Evolutionary conservation across 2,888 invertebrate genomes (phyloP), one percentile per base, ranked within the genome.

Genomic region (Macrophya annulata): DNA sequence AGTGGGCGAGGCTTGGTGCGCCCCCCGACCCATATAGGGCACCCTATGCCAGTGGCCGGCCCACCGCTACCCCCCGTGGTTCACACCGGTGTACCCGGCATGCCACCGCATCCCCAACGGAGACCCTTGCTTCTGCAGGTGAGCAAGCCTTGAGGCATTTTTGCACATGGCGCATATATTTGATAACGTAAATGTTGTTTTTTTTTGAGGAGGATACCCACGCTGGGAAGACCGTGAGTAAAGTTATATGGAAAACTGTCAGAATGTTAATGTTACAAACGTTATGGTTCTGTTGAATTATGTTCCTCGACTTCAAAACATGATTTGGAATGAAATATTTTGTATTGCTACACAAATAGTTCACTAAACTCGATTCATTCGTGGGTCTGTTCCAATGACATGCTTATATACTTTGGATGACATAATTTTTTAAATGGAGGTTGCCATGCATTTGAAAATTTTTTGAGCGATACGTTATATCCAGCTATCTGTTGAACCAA

Each of bases 101-200:
- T 93, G 90, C 90, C 91, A 94, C 94, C 95, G 94, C 95, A 95
- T 94, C 94, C 95, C 94, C 95, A 95, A 94, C 95, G 96, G 94
- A 96, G 97, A 94, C 96, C 97, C 94, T 96, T 97, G 95, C 96
- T 97, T 94, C 95, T 97, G 95, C 97, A 97, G 97, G 97, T 97
- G 96, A 97, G 96, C 92, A 91, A 93, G 92, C 91, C 91, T 91
- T 90, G 92, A 92, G 92, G 91, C 90, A 91, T 90, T 91, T 90
- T 83, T 86, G 86, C 87, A 86, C 86, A 82, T 85, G 62, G 74
- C 55, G 43, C 48, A 85, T 55, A 40, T 68, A 68, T 37, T 1
- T 68, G 68, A 37, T 68, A 68, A 68, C 15, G 37, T 37, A 15
- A 68, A 37, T 68, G 37, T 21, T 17, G 9, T 21, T 21, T 21